phyloP scores from a whole-genome alignment of 2,113 vertebrate species.

The Trochalopteron elliotii region DNA sequence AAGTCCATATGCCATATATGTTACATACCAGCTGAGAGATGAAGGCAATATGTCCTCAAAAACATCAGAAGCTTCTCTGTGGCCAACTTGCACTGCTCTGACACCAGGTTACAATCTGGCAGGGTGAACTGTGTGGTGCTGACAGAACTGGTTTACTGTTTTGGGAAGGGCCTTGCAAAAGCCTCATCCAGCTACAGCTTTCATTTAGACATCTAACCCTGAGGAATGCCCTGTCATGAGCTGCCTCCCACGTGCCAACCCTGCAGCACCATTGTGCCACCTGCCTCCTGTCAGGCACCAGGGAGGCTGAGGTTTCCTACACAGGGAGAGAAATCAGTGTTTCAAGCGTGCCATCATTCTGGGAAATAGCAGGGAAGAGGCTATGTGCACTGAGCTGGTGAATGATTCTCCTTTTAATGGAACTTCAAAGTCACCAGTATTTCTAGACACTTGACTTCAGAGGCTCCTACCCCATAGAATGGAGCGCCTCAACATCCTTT shows the following conservation, averaged over 20 bases:
- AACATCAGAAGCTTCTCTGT: neutral
- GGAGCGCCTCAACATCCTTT: neutral
- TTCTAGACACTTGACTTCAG: neutral
- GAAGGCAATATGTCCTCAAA: neutral
- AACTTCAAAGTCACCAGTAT: neutral
- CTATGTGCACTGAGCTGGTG: neutral
- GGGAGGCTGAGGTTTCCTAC: rapidly evolving
- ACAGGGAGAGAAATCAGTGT: neutral
- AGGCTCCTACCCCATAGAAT: neutral
- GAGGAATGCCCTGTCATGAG: neutral
- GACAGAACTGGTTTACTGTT: rapidly evolving
- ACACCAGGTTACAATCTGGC: neutral
- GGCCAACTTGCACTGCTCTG: neutral
- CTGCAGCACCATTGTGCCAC: neutral
- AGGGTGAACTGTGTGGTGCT: neutral
- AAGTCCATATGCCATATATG: neutral
- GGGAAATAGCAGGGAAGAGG: neutral
- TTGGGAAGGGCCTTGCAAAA: neutral
- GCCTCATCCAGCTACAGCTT: neutral
- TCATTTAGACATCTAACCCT: neutral
- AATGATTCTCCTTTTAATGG: neutral
- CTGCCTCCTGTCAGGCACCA: neutral
- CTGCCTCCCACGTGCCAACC: neutral
- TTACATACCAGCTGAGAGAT: neutral
- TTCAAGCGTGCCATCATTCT: neutral